phyloP scores from a whole-genome alignment of 2,113 vertebrate species.

The Centropus unirufus region DNA sequence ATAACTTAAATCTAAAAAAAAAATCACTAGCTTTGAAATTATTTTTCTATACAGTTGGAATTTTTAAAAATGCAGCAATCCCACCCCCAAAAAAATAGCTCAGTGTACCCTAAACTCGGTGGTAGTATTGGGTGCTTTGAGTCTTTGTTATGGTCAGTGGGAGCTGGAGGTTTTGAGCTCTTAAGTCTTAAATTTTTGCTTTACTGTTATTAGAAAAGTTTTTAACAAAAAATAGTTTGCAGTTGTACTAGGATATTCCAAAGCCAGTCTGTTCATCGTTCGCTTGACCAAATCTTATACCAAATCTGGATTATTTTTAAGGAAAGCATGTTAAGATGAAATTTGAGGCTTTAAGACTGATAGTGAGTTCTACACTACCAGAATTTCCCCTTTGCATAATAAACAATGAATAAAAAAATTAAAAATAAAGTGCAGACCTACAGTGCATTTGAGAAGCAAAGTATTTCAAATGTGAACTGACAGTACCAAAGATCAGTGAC shows the following conservation, averaged over 20 bases:
- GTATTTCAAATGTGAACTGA: neutral
- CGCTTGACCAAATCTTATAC: neutral
- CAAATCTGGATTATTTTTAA: neutral
- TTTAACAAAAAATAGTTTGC: neutral
- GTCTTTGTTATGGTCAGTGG: neutral
- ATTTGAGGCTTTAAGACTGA: neutral
- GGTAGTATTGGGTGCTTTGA: neutral
- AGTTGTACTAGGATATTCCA: neutral
- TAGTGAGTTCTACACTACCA: neutral
- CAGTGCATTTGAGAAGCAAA: neutral
- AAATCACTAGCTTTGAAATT: neutral
- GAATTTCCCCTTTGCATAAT: neutral
- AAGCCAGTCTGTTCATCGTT: neutral
- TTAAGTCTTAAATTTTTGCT: neutral
- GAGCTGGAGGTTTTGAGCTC: neutral
- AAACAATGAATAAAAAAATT: neutral
- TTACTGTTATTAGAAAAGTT: neutral
- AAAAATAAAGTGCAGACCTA: neutral
- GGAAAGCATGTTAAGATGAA: neutral
- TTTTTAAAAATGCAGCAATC: neutral
- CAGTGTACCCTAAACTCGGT: neutral
- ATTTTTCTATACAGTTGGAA: neutral
- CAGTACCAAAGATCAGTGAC: neutral
- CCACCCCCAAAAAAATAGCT: neutral
- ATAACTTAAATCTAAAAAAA: neutral